Evolutionary conservation across 2,113 vertebrate species (phyloP), one percentile per base, ranked within the genome.

Genomic region (Phaetusa simplex): DNA sequence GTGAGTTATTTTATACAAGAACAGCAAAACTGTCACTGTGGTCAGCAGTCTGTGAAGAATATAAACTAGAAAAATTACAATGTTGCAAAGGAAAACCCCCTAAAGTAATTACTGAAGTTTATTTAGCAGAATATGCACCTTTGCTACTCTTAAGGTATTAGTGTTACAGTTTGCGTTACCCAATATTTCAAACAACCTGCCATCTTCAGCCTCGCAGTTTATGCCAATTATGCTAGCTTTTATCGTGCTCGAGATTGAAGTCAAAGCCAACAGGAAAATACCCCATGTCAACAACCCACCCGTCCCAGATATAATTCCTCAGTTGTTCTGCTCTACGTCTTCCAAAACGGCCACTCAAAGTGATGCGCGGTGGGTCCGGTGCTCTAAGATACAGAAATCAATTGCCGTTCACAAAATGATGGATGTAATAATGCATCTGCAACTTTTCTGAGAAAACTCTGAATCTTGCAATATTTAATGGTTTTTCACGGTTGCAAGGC

Each of bases 21-120:
- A 81, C 95, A 96, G 97, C 89, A 82, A 82, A 90, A 82, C 58
- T 95, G 97, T 97, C 98, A 97, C 95, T 70, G 92, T 91, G 97
- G 97, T 97, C 97, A 98, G 98, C 97, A 98, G 84, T 79, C 96
- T 79, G 81, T 94, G 95, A 96, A 88, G 96, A 95, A 97, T 74
- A 81, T 93, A 88, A 98, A 94, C 38, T 91, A 89, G 93, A 96
- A 72, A 97, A 97, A 98, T 96, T 93, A 97, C 89, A 91, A 4
- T 76, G 92, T 96, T 94, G 90, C 74, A 84, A 43, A 94, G 70
- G 92, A 97, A 98, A 97, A 94, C 21, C 95, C 97, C 96, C 96
- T 92, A 83, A 98, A 98, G 97, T 84, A 90, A 97, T 95, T 93
- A 96, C 80, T 86, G 90, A 88, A 81, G 84, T 95, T 97, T 96